Base-by-base conservation (phyloP, 2,888 invertebrate species). In the Drosophila bunnanda region DNA sequence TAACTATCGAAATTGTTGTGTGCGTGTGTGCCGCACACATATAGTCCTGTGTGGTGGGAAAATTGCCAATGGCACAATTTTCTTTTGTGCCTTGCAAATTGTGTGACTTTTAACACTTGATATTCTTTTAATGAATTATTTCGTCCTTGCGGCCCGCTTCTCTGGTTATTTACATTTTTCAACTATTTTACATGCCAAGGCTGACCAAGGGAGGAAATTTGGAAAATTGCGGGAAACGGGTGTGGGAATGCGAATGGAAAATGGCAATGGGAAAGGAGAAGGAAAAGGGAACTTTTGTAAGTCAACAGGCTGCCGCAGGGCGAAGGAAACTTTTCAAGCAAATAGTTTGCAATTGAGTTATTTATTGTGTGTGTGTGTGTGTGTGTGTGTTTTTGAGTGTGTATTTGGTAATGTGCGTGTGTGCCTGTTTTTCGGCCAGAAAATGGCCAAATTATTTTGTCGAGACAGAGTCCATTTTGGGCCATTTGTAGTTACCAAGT, bases 101-200 rank as follows among this genome's bases (percentile, higher is more conserved):
- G 83, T 89, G 84, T 89, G 84, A 84, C 89, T 89, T 87, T 84
- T 87, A 84, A 89, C 84, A 84, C 84, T 84, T 84, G 85, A 89
- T 86, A 86, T 86, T 83, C 89, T 78, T 83, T 83, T 88, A 83
- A 83, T 83, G 79, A 83, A 83, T 88, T 88, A 82, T 86, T 88
- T 62, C 75, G 74, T 60, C 83, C 65, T 57, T 52, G 59, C 61
- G 43, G 44, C 15, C 30, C 32, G 15, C 36, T 22, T 48, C 30
- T n/a, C 44, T 55, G 67, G 78, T 86, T 86, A 88, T 83, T 83
- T 88, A 83, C 80, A 88, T 83, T 86, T 77, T 88, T 80, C 76
- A 80, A 86, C 88, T 83, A 88, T 80, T 82, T 83, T 80, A 70
- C 78, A 72, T 82, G 71, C 78, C 76, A 64, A 66, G 54, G 34